Base-by-base conservation (phyloP, 2,888 invertebrate species). In the Sylvicola cinctus region DNA sequence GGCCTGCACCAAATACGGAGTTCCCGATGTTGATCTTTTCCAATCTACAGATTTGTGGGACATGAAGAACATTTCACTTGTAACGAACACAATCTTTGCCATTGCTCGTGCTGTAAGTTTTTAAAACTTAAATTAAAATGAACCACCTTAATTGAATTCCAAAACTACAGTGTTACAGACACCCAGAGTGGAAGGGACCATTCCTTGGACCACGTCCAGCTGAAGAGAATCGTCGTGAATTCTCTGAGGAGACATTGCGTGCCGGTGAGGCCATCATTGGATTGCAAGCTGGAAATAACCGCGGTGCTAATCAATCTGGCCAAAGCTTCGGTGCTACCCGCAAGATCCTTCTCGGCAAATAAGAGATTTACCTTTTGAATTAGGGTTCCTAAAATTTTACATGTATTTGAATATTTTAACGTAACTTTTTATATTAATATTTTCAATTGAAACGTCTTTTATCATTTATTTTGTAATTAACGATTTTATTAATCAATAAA, bases 1-100 rank as follows among this genome's bases (percentile, higher is more conserved):
- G 43, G 84, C 81, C 2, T 80, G 80, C 49, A 66, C 74, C 30
- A 70, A 68, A 46, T 79, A 85, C 47, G 91, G 90, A 34, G 81
- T 91, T 2, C 72, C 80, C 5, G 81, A 83, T 44, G 72, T 74
- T 2, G 90, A 90, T 51, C 65, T 81, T 10, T 90, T 90, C 65
- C 85, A 88, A 60, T 81, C 90, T 2, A 84, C 85, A 0, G 91
- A 91, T 49, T 66, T 93, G 17, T 88, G 81, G 69, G 91, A 91
- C 54, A 70, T 70, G 49, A 84, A 85, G 58, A 90, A 91, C 55
- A 81, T 91, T 42, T 71, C 76, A 25, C 70, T 80, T 37, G 90
- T 91, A 32, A 80, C 90, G 34, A 74, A 75, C 47, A 84, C 85
- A 33, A 75, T 91, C 46, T 80, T 80, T 49, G 81, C 90, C 12